A percentile compares a stretch with the other conserved stretches of the same genome.
Evolutionary conservation across 2,888 invertebrate genomes (phyloP).

Genomic region (Tenthredo livida): DNA sequence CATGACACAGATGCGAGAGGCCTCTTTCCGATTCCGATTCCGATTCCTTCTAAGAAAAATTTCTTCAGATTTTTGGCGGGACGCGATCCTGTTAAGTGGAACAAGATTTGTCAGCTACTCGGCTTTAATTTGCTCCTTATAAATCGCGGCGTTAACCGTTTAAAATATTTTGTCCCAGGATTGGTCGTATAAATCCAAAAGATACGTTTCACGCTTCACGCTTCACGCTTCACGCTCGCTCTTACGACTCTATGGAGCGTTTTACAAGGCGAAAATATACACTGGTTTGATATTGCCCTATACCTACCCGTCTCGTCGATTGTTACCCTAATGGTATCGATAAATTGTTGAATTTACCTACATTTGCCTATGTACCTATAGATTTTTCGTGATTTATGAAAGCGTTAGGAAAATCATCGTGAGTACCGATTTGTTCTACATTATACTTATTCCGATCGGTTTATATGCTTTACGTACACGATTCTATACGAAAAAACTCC

Average conservation of each 20-base stretch:
- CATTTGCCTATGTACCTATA: background rate
- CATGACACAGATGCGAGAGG: background rate
- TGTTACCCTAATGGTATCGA: background rate
- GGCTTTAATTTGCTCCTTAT: conserved; percentile 66
- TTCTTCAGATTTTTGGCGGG: conserved; percentile 58
- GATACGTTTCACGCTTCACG: conserved; percentile 25
- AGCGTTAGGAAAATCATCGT: background rate
- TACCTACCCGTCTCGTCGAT: background rate
- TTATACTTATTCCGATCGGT: background rate
- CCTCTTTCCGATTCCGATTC: background rate
- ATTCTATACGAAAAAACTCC: background rate
- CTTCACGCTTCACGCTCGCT: conserved; percentile 23
- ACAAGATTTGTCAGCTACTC: conserved; percentile 68
- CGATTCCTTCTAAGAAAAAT: too few relatives aligned
- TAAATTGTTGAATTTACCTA: background rate
- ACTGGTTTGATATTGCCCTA: background rate
- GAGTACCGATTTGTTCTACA: background rate
- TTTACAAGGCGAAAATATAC: conserved; percentile 11
- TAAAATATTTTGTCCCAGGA: background rate
- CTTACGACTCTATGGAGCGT: background rate
- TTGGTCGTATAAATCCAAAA: conserved; percentile 10
- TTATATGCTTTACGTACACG: background rate
- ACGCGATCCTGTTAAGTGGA: conserved; percentile 64
- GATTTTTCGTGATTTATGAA: background rate
- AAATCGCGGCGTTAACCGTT: background rate